Conservation (phyloP, 2,113 vertebrate species). For the Clarias macrocephalus region DNA sequence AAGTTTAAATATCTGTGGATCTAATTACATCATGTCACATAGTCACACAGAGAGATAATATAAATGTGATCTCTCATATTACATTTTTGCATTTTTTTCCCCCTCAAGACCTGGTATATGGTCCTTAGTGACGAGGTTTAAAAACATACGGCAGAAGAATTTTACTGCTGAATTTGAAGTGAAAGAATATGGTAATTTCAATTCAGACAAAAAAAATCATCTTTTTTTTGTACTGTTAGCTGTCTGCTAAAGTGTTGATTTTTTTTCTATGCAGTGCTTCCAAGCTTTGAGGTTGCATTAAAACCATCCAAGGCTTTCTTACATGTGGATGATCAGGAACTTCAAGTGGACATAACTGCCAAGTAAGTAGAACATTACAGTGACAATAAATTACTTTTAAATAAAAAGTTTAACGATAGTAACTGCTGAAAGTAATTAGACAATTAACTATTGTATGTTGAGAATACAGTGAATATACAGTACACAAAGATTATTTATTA, state of each 20-base stretch:
- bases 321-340: slow-evolving; percentile 63
- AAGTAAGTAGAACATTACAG: slow-evolving; percentile 33
- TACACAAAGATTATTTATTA: too few species aligned
- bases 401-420: too few species aligned
- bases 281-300: slow-evolving; percentile 66
- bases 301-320: slow-evolving; percentile 66
- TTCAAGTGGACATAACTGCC: slow-evolving; percentile 67
- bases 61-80: neutral
- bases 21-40: too few species aligned
- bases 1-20: too few species aligned
- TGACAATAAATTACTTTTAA: neutral
- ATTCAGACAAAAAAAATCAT: too few species aligned
- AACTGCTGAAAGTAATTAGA: too few species aligned
- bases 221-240: neutral
- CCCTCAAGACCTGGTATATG: slow-evolving; percentile 50
- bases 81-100: neutral
- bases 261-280: slow-evolving; percentile 47
- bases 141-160: slow-evolving; percentile 34
- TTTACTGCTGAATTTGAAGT: slow-evolving; percentile 51
- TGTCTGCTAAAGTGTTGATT: neutral
- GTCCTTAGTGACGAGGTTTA: slow-evolving; percentile 48
- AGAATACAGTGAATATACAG: too few species aligned
- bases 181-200: slow-evolving; percentile 58
- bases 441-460: too few species aligned
- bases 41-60: neutral